phyloP scores from a whole-genome alignment of 2,797 vertebrate genomes.

The Peromyscus aztecus region DNA sequence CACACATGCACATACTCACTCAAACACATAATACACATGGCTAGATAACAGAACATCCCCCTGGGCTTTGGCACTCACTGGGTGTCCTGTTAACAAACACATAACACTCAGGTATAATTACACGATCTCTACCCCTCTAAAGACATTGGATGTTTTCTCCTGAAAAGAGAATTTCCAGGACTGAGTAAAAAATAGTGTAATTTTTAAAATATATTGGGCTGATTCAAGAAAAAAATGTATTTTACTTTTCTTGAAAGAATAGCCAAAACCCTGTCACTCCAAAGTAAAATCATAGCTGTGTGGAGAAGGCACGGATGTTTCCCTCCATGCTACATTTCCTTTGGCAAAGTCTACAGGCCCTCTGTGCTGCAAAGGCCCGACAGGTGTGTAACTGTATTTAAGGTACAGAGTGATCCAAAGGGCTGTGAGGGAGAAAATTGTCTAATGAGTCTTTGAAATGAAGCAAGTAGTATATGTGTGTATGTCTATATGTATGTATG shows the following conservation, averaged over 20 bases:
- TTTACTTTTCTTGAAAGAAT: slow-evolving; percentile 14
- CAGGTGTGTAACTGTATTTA: not conserved
- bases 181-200: not conserved
- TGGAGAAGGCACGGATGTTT: not conserved
- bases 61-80: not conserved
- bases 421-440: not conserved
- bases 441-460: slow-evolving; percentile 30
- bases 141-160: slow-evolving; percentile 42
- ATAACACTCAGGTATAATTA: not conserved
- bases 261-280: slow-evolving; percentile 6
- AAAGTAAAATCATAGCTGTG: not conserved
- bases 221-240: not conserved
- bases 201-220: not conserved
- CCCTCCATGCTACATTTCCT: not conserved
- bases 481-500: not conserved
- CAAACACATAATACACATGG: not conserved
- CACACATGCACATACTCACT: not conserved
- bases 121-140: not conserved
- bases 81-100: not conserved
- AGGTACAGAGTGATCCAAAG: slow-evolving; percentile 30
- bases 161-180: slow-evolving; percentile 8
- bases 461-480: not conserved
- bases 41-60: not conserved
- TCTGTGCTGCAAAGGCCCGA: not conserved
- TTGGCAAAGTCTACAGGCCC: not conserved